Evolutionary conservation across 2,797 vertebrate species (phyloP).

Genomic region (Limnodromus scolopaceus): DNA sequence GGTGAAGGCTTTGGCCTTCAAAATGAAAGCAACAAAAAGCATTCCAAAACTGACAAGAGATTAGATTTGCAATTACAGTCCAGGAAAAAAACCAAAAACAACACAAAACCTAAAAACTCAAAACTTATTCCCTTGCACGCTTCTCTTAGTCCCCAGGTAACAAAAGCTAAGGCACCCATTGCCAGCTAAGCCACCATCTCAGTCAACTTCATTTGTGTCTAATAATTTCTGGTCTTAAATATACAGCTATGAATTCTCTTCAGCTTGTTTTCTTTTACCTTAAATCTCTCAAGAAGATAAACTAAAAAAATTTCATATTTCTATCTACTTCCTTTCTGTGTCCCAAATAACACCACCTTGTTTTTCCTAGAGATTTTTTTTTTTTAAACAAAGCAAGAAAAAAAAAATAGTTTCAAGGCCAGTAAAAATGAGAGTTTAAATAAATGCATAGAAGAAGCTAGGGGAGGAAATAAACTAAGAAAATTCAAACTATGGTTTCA

Average conservation of each 20-base stretch:
- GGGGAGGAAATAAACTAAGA: neutral
- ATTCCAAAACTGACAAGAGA: neutral
- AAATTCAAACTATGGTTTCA: neutral
- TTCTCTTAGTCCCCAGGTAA: neutral
- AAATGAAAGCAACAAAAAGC: neutral
- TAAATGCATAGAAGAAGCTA: neutral
- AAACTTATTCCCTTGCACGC: neutral
- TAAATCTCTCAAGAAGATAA: neutral
- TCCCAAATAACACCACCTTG: neutral
- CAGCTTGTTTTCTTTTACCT: neutral
- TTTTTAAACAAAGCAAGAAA: neutral
- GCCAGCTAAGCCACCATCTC: neutral
- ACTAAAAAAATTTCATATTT: neutral
- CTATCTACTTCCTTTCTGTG: neutral
- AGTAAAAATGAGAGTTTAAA: neutral
- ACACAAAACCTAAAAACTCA: too few relatives aligned
- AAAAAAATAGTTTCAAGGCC: neutral
- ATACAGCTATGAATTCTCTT: neutral
- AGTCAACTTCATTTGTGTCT: neutral
- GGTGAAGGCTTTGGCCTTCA: neutral
- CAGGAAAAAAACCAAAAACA: neutral
- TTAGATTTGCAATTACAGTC: neutral
- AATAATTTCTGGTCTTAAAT: neutral
- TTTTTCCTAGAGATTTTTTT: neutral
- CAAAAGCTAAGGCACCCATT: neutral